Base-by-base conservation (phyloP, 2,797 vertebrate genomes). In the Gymnopithys bicolor region DNA sequence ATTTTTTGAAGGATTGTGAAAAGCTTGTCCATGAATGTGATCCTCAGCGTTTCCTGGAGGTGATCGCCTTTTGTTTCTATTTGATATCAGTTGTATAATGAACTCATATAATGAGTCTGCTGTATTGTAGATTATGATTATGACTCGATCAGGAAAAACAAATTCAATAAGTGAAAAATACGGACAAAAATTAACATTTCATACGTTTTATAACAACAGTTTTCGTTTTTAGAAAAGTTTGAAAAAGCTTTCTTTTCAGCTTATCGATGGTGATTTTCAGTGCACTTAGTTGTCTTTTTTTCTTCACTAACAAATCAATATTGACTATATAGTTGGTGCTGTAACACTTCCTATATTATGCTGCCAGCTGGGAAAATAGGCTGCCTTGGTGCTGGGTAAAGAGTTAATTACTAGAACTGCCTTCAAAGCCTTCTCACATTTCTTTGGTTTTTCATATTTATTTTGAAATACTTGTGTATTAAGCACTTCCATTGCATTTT, bases 41-140 rank as follows among this genome's bases (percentile, higher is more conserved):
- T 91, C 97, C 97, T 76, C 94, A 97, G 77, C 74, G 60, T 51
- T 98, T 98, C 84, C 93, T 98, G 53, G 95, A 97, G 97, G 97
- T 98, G 82, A 95, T 74, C 68, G 58, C 24, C n/a, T 77, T 87
- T 81, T 56, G 22, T 9, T 83, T 91, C 25, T 58, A 7, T 19
- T 73, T 80, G 11, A 6, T 53, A 22, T 19, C 19, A 33, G 22
- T 77, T 55, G 13, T 58, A 11, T 41, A 66, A 58, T 52, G 33
- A 68, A 59, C 23, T 78, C 48, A 66, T 7, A 30, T 9, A 84
- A n/a, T n/a, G 33, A 91, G 39, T 19, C 13, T 67, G 10, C 19
- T 53, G 1, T 41, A 23, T 48, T 82, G 21, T 51, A 45, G 17
- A 14, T 56, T 14, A 32, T 51, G 33, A 32, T 73, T 63, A 18